Evolutionary conservation across 1,140 invertebrate species (phyloP).

Genomic region (Drosophila persimilis): DNA sequence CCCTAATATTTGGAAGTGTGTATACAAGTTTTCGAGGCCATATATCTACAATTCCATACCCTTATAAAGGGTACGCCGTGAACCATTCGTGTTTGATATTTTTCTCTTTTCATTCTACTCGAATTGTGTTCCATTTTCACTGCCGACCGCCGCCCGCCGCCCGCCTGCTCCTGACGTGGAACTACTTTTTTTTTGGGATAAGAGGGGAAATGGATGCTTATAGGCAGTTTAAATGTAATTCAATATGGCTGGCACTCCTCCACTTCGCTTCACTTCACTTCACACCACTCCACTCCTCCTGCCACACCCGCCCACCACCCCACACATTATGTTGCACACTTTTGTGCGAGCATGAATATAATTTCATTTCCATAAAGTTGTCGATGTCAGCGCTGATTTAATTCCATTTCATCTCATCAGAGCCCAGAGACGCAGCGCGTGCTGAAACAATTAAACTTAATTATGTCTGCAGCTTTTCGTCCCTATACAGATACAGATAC

Average conservation of each 20-base stretch:
- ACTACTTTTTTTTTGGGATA: conserved; percentile 47
- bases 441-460: conserved; percentile 80
- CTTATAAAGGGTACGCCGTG: no score
- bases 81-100: conserved; percentile 6
- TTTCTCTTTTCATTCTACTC: conserved; percentile 5
- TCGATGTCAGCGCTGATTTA: conserved; percentile 80
- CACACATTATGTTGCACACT: conserved; percentile 59
- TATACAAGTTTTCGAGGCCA: no score
- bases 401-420: conserved; percentile 69
- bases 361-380: conserved; percentile 80
- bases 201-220: conserved; percentile 49
- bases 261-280: conserved; percentile 10
- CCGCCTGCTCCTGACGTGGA: conserved; percentile 37
- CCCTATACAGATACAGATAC: conserved; percentile 29
- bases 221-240: conserved; percentile 81
- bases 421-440: conserved; percentile 41
- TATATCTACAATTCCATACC: no score
- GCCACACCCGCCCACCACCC: conserved; percentile 3
- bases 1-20: no score
- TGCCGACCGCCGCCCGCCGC: neutral
- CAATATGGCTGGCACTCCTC: conserved; percentile 61
- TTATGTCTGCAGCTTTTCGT: conserved; percentile 59
- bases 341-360: conserved; percentile 65
- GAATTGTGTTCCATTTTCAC: conserved; percentile 17
- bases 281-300: neutral